These are phyloP conservation scores for Diabrotica virgifera DNA, from an alignment of 1,140 invertebrate species.

Conservation along the genomic window DNA sequence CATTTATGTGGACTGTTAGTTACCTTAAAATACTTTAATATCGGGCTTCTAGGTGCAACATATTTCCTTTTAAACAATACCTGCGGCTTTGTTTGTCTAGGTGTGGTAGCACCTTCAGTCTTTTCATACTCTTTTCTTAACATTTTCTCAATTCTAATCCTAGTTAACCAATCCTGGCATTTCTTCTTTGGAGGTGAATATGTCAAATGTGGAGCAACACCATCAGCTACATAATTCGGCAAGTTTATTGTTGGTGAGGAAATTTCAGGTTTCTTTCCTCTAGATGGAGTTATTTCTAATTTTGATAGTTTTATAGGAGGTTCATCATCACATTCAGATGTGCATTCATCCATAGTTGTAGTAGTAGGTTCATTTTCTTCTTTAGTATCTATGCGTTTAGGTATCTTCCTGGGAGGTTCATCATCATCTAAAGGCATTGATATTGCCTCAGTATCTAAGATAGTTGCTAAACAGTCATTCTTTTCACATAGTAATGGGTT, in stretches of 20 bases:
- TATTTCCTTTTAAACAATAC: slow-evolving; percentile 24
- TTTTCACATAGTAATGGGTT: slow-evolving; percentile 12
- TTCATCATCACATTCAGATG: not conserved
- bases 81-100: slow-evolving; percentile 31
- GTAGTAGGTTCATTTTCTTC: not conserved
- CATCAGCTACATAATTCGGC: slow-evolving; percentile 73
- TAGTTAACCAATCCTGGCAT: slow-evolving; percentile 70
- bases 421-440: slow-evolving; percentile 9
- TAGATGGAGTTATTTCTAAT: slow-evolving; percentile 16
- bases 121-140: slow-evolving; percentile 33
- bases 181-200: slow-evolving; percentile 67
- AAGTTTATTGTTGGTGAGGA: slow-evolving; percentile 64
- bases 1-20: slow-evolving; percentile 26
- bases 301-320: slow-evolving; percentile 22
- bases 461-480: slow-evolving; percentile 14
- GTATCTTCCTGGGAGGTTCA: slow-evolving; percentile 15
- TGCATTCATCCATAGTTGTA: not conserved
- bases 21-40: slow-evolving; percentile 42
- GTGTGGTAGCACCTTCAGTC: slow-evolving; percentile 21
- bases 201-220: slow-evolving; percentile 69
- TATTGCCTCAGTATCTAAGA: slow-evolving; percentile 11
- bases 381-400: slow-evolving; percentile 22
- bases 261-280: slow-evolving; percentile 12
- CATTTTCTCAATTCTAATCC: slow-evolving; percentile 59
- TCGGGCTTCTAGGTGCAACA: slow-evolving; percentile 30